Evolutionary conservation across 2,113 vertebrate species (phyloP), one percentile per base, ranked within the genome.

Genomic region (Genyomyrus donnyi): DNA sequence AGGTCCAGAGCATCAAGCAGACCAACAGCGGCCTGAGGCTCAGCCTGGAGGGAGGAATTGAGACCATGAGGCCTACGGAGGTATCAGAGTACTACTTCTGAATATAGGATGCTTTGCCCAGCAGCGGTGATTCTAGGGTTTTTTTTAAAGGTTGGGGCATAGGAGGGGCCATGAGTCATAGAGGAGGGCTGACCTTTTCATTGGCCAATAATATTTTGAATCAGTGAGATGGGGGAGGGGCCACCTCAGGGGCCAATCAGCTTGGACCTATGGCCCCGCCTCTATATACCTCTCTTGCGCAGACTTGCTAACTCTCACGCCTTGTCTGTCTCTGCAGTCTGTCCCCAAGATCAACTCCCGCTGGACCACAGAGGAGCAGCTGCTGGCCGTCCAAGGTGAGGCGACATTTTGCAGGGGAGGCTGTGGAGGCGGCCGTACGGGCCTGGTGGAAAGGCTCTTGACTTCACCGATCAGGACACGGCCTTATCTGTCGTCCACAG

Each of bases 1-100:
- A 99, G 98, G 98, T 99, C 93, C 98, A 99, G 94, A 97, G 96
- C 92, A 97, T 99, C 92, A 99, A 99, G 91, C 98, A 99, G 96
- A 97, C 95, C 2, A 99, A 99, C 94, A 97, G 98, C 0, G 93
- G 96, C 0, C 96, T 99, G 92, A 99, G 98, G 94, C 97, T 99
- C 88, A 97, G 97, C 39, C 96, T 99, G 88, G 96, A 96, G 90
- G 95, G 96, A 19, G 98, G 98, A 83, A 95, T 99, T 53, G 97
- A 98, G 1, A 96, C 96, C 1, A 98, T 96, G 90, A 95, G 96
- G 89, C 96, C 97, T 88, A 93, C 97, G 39, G 98, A 99, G 97
- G 98, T 93, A 1, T 48, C 48, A 13, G 27, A 21, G 6, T 39
- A 13, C 13, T 42, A 10, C 56, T 35, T 4, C 6, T 66, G 27